Evolutionary conservation across 2,888 invertebrate genomes (phyloP).

Genomic region (Celastrina argiolus): DNA sequence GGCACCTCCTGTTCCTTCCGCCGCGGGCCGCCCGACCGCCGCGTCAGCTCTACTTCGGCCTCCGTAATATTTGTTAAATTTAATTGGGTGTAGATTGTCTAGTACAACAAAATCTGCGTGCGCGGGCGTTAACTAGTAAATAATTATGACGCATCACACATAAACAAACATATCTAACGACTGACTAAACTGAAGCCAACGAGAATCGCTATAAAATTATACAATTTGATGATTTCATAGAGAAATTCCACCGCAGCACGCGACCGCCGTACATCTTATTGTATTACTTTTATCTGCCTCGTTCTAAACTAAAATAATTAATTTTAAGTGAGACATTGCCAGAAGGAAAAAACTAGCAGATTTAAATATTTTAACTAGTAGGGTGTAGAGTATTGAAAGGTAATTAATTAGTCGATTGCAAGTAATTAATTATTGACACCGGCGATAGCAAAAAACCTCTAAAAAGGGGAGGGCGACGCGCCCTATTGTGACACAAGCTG

Average conservation of each 20-base stretch:
- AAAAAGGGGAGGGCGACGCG: neutral
- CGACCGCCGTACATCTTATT: neutral
- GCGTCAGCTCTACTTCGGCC: no score
- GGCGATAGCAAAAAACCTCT: neutral
- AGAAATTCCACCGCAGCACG: neutral
- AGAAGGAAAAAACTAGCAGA: neutral
- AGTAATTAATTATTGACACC: neutral
- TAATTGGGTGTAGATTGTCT: no score
- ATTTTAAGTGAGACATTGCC: neutral
- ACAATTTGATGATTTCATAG: neutral
- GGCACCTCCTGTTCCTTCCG: neutral
- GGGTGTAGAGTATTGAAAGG: neutral
- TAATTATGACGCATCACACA: neutral
- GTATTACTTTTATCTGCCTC: neutral
- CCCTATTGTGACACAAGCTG: slow-evolving; percentile 9
- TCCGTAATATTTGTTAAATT: no score
- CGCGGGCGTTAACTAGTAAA: no score
- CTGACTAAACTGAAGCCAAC: neutral
- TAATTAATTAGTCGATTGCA: neutral
- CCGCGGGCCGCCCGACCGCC: neutral
- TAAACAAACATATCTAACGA: neutral
- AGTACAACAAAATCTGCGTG: no score
- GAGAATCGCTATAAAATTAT: neutral
- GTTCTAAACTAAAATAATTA: neutral
- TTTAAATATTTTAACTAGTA: neutral